Conservation (phyloP, 2,113 vertebrate species). For the Ancistrus triradiatus region DNA sequence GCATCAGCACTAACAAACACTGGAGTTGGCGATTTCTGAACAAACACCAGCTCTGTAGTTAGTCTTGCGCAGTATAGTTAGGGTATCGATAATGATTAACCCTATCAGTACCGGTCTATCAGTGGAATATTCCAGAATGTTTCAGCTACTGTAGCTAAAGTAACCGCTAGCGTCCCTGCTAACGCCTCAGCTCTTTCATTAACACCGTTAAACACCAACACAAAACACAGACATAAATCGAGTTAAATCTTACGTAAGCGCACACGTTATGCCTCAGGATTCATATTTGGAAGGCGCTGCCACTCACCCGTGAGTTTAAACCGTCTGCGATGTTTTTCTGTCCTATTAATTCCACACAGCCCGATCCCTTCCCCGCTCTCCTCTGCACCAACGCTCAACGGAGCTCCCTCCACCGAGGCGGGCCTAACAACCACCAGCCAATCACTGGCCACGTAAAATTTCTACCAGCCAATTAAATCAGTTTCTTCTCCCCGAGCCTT, state of each 20-base stretch:
- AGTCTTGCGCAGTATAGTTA: no score
- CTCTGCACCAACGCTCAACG: no score
- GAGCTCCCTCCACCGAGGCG: no score
- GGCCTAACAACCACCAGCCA: not conserved
- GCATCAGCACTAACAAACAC: not conserved
- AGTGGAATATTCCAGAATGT: not conserved
- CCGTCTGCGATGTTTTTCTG: accelerated
- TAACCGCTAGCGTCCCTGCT: not conserved
- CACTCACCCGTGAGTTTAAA: no score
- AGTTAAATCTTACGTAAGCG: not conserved
- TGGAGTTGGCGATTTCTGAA: no score
- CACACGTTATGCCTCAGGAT: no score
- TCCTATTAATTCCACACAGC: not conserved
- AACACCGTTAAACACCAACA: not conserved
- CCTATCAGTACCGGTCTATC: no score
- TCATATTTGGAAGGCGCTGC: no score
- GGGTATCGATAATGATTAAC: no score
- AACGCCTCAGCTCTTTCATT: not conserved
- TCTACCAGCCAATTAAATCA: not conserved
- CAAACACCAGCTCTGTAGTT: no score
- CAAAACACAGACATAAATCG: no score
- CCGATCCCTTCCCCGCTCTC: not conserved
- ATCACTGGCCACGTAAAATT: not conserved
- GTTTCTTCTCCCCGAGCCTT: not conserved
- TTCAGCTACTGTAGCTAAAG: no score